phyloP scores from a whole-genome alignment of 1,140 invertebrate genomes.

The Drosophila biarmipes region DNA sequence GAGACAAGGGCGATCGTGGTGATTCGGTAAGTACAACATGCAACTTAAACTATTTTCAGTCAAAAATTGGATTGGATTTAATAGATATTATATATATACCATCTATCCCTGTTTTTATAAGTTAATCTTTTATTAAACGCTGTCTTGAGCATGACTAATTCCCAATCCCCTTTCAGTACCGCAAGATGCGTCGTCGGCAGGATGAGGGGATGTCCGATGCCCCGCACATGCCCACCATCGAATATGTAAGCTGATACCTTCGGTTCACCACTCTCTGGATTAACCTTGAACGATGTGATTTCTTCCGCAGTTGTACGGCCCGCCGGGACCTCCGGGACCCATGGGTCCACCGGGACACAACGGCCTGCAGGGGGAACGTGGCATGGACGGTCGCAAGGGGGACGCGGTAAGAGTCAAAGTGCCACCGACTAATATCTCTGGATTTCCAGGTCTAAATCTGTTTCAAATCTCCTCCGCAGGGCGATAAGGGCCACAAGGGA shows the following conservation, averaged over 20 bases:
- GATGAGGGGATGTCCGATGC: slow-evolving; percentile 85
- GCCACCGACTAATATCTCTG: slow-evolving; percentile 17
- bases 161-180: slow-evolving; percentile 90
- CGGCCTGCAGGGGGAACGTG: slow-evolving; percentile 90
- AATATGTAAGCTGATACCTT: slow-evolving; percentile 76
- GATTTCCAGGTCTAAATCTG: slow-evolving; percentile 15
- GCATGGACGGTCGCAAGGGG: slow-evolving; percentile 93
- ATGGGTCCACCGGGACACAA: slow-evolving; percentile 94
- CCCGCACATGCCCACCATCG: slow-evolving; percentile 82
- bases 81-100: too few relatives aligned
- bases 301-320: slow-evolving; percentile 71
- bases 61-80: neutral
- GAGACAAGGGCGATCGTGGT: slow-evolving; percentile 96
- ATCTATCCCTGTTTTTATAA: too few relatives aligned
- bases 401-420: slow-evolving; percentile 88
- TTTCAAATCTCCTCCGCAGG: slow-evolving; percentile 86
- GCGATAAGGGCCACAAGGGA: slow-evolving; percentile 94
- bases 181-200: slow-evolving; percentile 95
- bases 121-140: neutral
- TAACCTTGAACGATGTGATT: slow-evolving; percentile 4
- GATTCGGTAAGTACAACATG: slow-evolving; percentile 91
- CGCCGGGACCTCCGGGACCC: slow-evolving; percentile 83
- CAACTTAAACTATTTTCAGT: too few relatives aligned
- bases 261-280: neutral
- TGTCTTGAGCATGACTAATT: slow-evolving; percentile 3